Evolutionary conservation across 2,113 vertebrate genomes (phyloP).

Genomic region (Zosterops pallidus): DNA sequence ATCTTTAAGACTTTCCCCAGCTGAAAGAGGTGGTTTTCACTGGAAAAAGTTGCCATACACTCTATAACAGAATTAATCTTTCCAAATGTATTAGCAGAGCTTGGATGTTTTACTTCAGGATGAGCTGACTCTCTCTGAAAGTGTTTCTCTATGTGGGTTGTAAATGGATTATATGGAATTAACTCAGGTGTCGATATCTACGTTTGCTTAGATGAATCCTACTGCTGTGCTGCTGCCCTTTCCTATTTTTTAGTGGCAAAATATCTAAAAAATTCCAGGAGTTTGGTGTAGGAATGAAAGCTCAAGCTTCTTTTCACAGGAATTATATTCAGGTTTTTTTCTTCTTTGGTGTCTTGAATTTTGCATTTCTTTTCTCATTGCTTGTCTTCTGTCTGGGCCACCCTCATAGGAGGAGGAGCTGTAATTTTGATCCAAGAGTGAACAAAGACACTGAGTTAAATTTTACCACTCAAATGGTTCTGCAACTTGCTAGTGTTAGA

Average conservation of each 20-base stretch:
- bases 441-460: not conserved
- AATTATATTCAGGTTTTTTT: not conserved
- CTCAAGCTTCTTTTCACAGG: not conserved
- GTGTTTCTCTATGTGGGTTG: not conserved
- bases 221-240: not conserved
- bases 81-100: not conserved
- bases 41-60: not conserved
- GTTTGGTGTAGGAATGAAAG: not conserved
- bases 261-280: not conserved
- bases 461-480: not conserved
- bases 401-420: not conserved
- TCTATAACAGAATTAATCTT: not conserved
- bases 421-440: not conserved
- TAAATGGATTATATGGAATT: not conserved
- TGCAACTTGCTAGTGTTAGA: not conserved
- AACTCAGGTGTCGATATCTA: not conserved
- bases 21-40: not conserved
- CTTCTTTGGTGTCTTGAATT: not conserved
- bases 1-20: not conserved
- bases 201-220: not conserved
- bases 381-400: not conserved
- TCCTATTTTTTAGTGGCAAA: not conserved
- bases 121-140: not conserved
- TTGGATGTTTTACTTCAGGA: not conserved
- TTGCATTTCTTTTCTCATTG: not conserved